Evolutionary conservation across 2,888 invertebrate genomes (phyloP).

Genomic region (Lycophotia porphyrea): DNA sequence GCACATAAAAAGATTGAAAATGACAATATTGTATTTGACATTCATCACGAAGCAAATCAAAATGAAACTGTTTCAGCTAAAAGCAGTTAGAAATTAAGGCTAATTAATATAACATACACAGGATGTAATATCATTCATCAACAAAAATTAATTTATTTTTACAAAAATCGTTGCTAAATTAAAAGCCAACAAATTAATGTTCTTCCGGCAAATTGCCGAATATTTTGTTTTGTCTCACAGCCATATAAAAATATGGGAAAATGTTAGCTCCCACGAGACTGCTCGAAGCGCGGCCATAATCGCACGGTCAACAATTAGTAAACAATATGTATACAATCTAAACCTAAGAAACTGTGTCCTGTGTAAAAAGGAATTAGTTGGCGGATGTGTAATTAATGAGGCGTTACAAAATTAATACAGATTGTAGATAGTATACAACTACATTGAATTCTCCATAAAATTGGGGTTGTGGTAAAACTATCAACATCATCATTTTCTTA

Average conservation of each 20-base stretch:
- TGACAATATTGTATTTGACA: not conserved
- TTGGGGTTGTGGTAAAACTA: not conserved
- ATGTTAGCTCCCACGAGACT: constrained; percentile 66
- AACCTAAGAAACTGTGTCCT: constrained; percentile 58
- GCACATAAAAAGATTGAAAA: not conserved
- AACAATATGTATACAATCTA: constrained; percentile 65
- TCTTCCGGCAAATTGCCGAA: constrained; percentile 58
- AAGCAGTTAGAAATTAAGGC: constrained; percentile 2
- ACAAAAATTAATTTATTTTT: constrained; percentile 12
- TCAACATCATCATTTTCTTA: not conserved
- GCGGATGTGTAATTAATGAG: constrained; percentile 34
- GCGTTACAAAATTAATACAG: not conserved
- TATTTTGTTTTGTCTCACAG: constrained; percentile 64
- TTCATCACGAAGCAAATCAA: not conserved
- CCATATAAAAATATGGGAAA: constrained; percentile 66
- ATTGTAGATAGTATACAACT: not conserved
- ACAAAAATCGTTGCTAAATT: constrained; percentile 38
- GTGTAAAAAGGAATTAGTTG: constrained; percentile 50
- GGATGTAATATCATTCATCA: constrained; percentile 9
- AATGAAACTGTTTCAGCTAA: not conserved
- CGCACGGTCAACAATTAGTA: constrained; percentile 67
- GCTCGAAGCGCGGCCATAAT: constrained; percentile 59
- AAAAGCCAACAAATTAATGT: constrained; percentile 47
- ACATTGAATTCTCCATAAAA: not conserved
- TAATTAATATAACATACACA: constrained; percentile 15